Evolutionary conservation across 2,888 invertebrate species (phyloP).

Genomic region (Coenonympha arcania): DNA sequence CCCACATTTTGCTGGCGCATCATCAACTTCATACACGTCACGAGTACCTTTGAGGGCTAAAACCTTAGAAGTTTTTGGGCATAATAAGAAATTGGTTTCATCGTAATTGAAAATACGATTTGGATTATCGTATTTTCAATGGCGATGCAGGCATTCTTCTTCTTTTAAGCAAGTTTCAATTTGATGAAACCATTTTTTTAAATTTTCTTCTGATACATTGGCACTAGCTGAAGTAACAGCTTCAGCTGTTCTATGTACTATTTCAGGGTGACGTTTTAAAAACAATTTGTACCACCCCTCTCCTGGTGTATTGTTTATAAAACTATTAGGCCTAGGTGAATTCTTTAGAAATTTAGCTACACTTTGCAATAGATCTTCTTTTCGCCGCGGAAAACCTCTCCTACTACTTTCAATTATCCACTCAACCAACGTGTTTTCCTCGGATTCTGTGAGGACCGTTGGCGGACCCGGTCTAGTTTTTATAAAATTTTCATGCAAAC

Average conservation of each 20-base stretch:
- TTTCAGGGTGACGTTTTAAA: constrained; percentile 26
- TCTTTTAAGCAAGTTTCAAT: constrained; percentile 29
- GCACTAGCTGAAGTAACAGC: constrained; percentile 30
- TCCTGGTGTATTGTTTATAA: constrained; percentile 28
- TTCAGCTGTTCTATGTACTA: constrained; percentile 26
- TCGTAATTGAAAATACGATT: not conserved
- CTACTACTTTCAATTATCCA: constrained; percentile 34
- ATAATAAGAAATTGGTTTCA: not conserved
- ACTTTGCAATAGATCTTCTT: constrained; percentile 30
- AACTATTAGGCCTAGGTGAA: constrained; percentile 10
- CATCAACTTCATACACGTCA: not conserved
- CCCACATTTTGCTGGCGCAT: not conserved
- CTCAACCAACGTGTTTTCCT: constrained; percentile 34
- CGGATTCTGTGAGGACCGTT: constrained; percentile 25
- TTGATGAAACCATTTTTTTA: constrained; percentile 30
- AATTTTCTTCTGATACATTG: constrained; percentile 26
- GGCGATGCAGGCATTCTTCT: constrained; percentile 26
- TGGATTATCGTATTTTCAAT: too few species aligned
- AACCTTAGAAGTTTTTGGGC: not conserved
- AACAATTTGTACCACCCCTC: constrained; percentile 33
- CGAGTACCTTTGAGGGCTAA: not conserved
- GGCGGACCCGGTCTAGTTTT: constrained; percentile 18
- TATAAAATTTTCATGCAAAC: constrained; percentile 5
- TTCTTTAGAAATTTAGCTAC: constrained; percentile 32
- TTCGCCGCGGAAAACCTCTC: constrained; percentile 39